Base-by-base conservation (phyloP, 2,888 invertebrate genomes). In the Trissonchulus latispiculum region DNA sequence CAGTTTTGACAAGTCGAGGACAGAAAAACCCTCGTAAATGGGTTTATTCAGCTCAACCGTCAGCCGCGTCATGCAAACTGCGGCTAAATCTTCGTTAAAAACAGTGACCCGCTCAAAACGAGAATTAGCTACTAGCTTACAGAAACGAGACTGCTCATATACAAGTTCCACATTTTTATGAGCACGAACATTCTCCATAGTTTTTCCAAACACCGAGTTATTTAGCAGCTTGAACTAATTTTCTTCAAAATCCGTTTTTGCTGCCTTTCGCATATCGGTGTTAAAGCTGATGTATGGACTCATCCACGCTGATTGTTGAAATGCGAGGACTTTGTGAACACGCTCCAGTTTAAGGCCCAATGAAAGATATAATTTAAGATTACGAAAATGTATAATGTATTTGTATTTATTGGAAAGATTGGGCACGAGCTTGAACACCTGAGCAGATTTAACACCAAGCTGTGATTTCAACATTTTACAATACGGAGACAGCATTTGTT, bases 151-250 rank as follows among this genome's bases (percentile, higher is more conserved):
- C 32, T 33, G 8, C 18, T 8, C n/a, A 15, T 8, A 15, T 15
- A 64, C 66, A 15, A 64, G n/a, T 32, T 33, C 18, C 8, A 64
- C 66, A 15, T 8, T 28, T 29, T 32, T 8, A 33, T 64, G 28
- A 15, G 18, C 8, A 28, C 66, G 66, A 15, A 64, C 66, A 64
- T 64, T 64, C 28, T 64, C 66, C 66, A 64, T 64, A 15, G 32
- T 64, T 64, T 64, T 64, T 8, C 66, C 66, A 64, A 64, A 64
- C 8, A 64, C 66, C n/a, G 66, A 8, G 28, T 64, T 64, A 64
- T 64, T 64, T 8, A 64, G 66, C n/a, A 64, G n/a, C 28, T 64
- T 64, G 66, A 64, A 64, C 8, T 15, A 64, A n/a, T n/a, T 33
- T n/a, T 64, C 28, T 8, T 64, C 32, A 64, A n/a, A 64, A 8